These are phyloP conservation scores for Chrysodeixis includens DNA, from an alignment of 2,888 invertebrate species.

Conservation along the genomic window DNA sequence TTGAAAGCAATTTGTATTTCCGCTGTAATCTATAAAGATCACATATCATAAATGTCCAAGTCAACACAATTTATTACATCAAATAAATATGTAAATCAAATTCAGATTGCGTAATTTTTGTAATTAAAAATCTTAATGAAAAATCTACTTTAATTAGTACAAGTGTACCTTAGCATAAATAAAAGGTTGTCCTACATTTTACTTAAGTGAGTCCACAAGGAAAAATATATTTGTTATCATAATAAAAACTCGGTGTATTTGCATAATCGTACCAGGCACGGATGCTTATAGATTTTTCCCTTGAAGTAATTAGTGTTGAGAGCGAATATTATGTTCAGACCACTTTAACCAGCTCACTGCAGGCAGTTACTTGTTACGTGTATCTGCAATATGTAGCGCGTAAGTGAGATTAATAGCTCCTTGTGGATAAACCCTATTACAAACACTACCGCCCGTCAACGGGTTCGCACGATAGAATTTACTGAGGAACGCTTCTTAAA, in stretches of 20 bases:
- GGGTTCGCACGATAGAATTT: not conserved
- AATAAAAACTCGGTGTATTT: slow-evolving; percentile 15
- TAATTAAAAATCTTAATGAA: not conserved
- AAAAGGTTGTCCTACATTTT: not conserved
- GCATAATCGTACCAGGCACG: slow-evolving; percentile 37
- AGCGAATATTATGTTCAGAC: slow-evolving; percentile 16
- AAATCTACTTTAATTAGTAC: not conserved
- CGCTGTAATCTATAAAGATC: slow-evolving; percentile 35
- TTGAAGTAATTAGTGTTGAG: slow-evolving; percentile 32
- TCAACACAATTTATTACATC: slow-evolving; percentile 36
- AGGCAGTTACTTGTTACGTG: slow-evolving; percentile 15
- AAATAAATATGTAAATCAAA: slow-evolving; percentile 20
- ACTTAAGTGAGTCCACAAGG: not conserved
- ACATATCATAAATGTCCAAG: slow-evolving; percentile 22
- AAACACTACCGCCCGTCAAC: slow-evolving; percentile 6
- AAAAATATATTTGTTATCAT: not conserved
- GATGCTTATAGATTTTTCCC: slow-evolving; percentile 27
- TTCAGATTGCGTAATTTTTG: slow-evolving; percentile 25
- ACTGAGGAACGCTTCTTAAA: slow-evolving; percentile 2
- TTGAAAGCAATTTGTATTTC: slow-evolving; percentile 53
- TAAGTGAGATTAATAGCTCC: slow-evolving; percentile 30
- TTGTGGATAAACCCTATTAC: slow-evolving; percentile 5
- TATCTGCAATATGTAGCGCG: slow-evolving; percentile 25
- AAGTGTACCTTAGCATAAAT: not conserved
- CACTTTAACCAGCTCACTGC: slow-evolving; percentile 27